Conservation (phyloP, 2,113 vertebrate species). For the Phyllostomus hastatus region DNA sequence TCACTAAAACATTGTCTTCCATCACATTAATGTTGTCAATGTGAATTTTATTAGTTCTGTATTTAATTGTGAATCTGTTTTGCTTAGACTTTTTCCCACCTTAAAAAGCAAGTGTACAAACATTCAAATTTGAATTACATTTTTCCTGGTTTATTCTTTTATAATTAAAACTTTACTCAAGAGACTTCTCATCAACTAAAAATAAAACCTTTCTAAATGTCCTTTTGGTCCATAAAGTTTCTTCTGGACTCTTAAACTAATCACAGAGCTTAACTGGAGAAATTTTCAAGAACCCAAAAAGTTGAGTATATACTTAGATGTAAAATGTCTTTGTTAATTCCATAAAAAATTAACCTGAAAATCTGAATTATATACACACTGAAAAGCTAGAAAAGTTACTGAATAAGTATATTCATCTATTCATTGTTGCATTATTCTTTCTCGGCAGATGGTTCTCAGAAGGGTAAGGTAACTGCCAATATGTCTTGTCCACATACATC, state of each 20-base stretch:
- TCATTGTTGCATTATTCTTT: background rate
- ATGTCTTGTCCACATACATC: background rate
- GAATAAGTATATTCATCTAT: background rate
- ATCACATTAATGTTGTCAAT: background rate
- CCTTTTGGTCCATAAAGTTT: background rate
- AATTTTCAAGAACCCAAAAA: constrained; percentile 30
- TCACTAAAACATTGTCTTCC: background rate
- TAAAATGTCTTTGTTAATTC: constrained; percentile 25
- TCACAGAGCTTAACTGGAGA: background rate
- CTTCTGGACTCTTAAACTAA: background rate
- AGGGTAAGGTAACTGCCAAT: background rate
- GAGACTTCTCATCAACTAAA: background rate
- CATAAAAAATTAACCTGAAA: background rate
- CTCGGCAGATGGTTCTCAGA: background rate
- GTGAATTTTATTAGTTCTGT: background rate
- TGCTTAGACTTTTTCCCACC: background rate
- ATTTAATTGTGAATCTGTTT: constrained; percentile 24
- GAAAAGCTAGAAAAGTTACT: constrained; percentile 2
- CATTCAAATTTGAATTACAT: background rate
- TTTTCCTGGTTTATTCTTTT: background rate
- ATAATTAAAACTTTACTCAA: background rate
- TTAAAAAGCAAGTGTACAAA: background rate
- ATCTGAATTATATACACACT: background rate
- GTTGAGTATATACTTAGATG: background rate
- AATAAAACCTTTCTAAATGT: background rate